Evolutionary conservation across 2,888 invertebrate genomes (phyloP).

Genomic region (Corbicula japonica): DNA sequence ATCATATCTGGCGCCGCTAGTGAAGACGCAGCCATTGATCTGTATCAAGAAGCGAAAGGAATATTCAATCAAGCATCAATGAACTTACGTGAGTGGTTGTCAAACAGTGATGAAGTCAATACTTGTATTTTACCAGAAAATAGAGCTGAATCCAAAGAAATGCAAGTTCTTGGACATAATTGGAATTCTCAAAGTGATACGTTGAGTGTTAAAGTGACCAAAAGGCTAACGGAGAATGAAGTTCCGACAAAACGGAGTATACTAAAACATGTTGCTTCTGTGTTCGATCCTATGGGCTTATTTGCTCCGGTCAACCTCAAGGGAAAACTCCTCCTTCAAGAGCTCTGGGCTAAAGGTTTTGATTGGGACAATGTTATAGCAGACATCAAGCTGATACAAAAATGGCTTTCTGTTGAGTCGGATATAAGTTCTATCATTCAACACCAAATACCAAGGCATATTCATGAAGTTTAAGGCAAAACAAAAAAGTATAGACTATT

Average conservation of each 20-base stretch:
- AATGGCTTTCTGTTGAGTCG: too few species aligned
- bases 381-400: too few species aligned
- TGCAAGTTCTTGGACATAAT: conserved; percentile 12
- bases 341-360: conserved; percentile 8
- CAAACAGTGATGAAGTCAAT: conserved; percentile 14
- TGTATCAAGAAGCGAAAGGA: conserved; percentile 5
- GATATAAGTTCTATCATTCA: too few species aligned
- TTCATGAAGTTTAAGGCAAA: background rate
- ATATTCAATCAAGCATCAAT: conserved; percentile 24
- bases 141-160: background rate
- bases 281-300: conserved; percentile 12
- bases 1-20: background rate
- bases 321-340: conserved; percentile 21
- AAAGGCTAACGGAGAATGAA: background rate
- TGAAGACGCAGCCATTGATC: background rate
- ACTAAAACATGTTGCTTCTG: background rate
- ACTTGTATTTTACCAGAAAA: background rate
- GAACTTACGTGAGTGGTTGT: conserved; percentile 30
- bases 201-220: background rate
- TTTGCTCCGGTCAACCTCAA: conserved; percentile 17
- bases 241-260: background rate
- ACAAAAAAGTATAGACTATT: background rate
- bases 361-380: conserved; percentile 7
- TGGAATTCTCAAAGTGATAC: conserved; percentile 17
- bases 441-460: too few species aligned